A percentile compares a stretch with the other conserved stretches of the same genome.
Evolutionary conservation across 2,888 invertebrate species (phyloP).

Genomic region (Apodemia zela): DNA sequence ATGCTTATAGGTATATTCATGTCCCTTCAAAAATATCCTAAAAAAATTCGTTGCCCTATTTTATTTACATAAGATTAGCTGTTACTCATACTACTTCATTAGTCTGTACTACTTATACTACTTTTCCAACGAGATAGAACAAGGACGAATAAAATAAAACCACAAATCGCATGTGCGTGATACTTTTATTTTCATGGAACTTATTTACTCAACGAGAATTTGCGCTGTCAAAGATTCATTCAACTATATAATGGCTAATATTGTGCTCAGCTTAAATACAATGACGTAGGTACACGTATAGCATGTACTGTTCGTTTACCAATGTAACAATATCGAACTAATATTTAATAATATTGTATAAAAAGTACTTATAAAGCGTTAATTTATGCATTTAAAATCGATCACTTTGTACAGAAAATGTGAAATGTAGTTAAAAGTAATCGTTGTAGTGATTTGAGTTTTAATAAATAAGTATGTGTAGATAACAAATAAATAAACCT

Average conservation of each 20-base stretch:
- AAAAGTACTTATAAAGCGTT: constrained; percentile 60
- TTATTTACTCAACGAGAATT: constrained; percentile 60
- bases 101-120: too few species aligned
- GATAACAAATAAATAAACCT: background rate
- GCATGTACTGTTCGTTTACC: constrained; percentile 49
- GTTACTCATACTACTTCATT: too few species aligned
- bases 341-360: constrained; percentile 58
- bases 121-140: too few species aligned
- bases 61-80: too few species aligned
- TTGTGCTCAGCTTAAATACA: constrained; percentile 60
- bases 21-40: too few species aligned
- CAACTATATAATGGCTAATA: constrained; percentile 65
- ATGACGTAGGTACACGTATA: constrained; percentile 53
- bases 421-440: constrained; percentile 21
- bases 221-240: constrained; percentile 64
- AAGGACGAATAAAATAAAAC: constrained; percentile 49
- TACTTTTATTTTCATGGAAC: constrained; percentile 73
- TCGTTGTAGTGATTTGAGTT: constrained; percentile 21
- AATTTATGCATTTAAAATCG: constrained; percentile 33
- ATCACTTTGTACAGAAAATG: constrained; percentile 22
- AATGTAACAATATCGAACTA: constrained; percentile 58
- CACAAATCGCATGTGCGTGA: constrained; percentile 73
- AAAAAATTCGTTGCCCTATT: too few species aligned
- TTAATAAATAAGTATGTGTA: background rate
- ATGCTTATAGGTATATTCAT: too few species aligned